Conservation (phyloP, 2,888 invertebrate species). For the Zaprionus obscuricornis region DNA sequence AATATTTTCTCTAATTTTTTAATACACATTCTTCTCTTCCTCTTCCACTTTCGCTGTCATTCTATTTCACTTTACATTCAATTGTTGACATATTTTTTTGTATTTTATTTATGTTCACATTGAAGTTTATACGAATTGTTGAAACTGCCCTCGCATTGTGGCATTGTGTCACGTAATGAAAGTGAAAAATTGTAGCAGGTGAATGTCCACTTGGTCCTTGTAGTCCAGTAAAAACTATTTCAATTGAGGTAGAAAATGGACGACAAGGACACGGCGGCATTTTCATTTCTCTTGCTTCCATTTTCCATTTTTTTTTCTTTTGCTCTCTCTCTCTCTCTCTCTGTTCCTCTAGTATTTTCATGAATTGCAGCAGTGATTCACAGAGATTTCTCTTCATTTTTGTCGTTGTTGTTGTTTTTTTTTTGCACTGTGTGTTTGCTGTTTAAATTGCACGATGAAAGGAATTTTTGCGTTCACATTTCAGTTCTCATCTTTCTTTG, state of each 20-base stretch:
- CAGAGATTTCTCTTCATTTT: slow-evolving; percentile 14
- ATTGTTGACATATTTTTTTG: too few relatives aligned
- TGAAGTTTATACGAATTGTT: neutral
- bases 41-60: too few relatives aligned
- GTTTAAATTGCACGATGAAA: slow-evolving; percentile 72
- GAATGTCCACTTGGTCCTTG: slow-evolving; percentile 54
- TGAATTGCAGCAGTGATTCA: slow-evolving; percentile 52
- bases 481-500: slow-evolving; percentile 46
- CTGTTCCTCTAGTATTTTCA: slow-evolving; percentile 17
- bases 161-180: slow-evolving; percentile 54
- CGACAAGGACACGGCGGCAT: slow-evolving; percentile 71
- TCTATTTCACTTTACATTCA: too few relatives aligned
- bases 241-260: slow-evolving; percentile 72
- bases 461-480: slow-evolving; percentile 66
- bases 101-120: too few relatives aligned
- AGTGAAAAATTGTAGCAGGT: slow-evolving; percentile 66
- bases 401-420: slow-evolving; percentile 16
- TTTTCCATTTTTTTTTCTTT: neutral
- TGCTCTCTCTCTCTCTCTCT: slow-evolving; percentile 13
- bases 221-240: slow-evolving; percentile 69
- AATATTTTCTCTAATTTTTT: neutral
- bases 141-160: slow-evolving; percentile 37
- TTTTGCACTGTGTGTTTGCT: slow-evolving; percentile 58
- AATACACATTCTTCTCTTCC: too few relatives aligned
- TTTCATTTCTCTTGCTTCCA: slow-evolving; percentile 43